Conservation (phyloP, 2,888 invertebrate species). For the Hirtodrosophila alboralis region DNA sequence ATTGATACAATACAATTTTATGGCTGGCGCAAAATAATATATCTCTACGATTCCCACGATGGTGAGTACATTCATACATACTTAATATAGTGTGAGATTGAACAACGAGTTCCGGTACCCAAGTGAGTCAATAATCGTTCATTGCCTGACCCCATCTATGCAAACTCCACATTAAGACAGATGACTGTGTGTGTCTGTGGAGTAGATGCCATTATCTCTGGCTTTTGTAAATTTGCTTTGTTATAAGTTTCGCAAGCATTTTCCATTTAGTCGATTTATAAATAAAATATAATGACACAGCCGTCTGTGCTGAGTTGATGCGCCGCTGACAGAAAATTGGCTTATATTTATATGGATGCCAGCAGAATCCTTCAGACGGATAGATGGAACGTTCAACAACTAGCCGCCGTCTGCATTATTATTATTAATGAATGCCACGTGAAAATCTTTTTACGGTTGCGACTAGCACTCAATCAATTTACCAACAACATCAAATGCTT, state of each 20-base stretch:
- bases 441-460: slow-evolving; percentile 71
- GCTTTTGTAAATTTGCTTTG: slow-evolving; percentile 69
- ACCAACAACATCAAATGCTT: slow-evolving; percentile 26
- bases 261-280: slow-evolving; percentile 94
- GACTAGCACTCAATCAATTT: slow-evolving; percentile 71
- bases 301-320: slow-evolving; percentile 42
- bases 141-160: slow-evolving; percentile 27
- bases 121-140: slow-evolving; percentile 57
- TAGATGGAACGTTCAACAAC: slow-evolving; percentile 22
- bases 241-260: slow-evolving; percentile 85
- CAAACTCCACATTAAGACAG: slow-evolving; percentile 26
- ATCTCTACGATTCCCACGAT: slow-evolving; percentile 91
- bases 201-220: slow-evolving; percentile 1
- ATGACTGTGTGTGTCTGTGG: slow-evolving; percentile 20
- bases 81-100: slow-evolving; percentile 49
- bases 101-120: slow-evolving; percentile 35
- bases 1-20: slow-evolving; percentile 97
- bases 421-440: slow-evolving; percentile 79
- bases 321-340: slow-evolving; percentile 71
- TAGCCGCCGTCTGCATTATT: slow-evolving; percentile 67
- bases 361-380: slow-evolving; percentile 10
- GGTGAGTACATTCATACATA: slow-evolving; percentile 86
- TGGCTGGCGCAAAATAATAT: slow-evolving; percentile 91
- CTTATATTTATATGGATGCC: slow-evolving; percentile 67
- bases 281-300: slow-evolving; percentile 91